A percentile compares a stretch with the other conserved stretches of the same genome.
These are phyloP conservation scores for Scyliorhinus canicula DNA, from an alignment of 2,797 vertebrate species.

Conservation along the genomic window DNA sequence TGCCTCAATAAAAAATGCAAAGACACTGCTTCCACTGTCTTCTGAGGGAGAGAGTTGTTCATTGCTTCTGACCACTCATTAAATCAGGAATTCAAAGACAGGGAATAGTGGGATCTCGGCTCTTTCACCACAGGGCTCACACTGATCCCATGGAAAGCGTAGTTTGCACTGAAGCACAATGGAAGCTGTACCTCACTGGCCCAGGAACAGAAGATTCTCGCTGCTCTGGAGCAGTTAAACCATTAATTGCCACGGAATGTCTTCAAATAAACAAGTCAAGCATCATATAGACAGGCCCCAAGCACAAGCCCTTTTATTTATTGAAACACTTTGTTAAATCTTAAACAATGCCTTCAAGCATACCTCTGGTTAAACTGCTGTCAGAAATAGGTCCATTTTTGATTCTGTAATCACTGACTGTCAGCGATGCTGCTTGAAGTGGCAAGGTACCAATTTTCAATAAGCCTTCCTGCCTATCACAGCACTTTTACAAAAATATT, in stretches of 20 bases:
- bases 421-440: not conserved
- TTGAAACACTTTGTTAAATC: not conserved
- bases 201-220: not conserved
- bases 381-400: not conserved
- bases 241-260: not conserved
- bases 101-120: not conserved
- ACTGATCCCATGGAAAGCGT: too few relatives aligned
- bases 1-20: too few relatives aligned
- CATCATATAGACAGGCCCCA: not conserved
- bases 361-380: not conserved
- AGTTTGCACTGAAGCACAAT: not conserved
- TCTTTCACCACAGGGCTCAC: not conserved
- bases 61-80: not conserved
- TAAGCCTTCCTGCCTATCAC: not conserved
- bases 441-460: not conserved
- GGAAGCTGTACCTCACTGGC: not conserved
- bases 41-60: too few relatives aligned
- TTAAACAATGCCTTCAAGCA: not conserved
- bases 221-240: not conserved
- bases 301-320: not conserved
- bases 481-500: not conserved
- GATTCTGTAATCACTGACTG: not conserved
- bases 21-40: too few relatives aligned
- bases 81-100: not conserved
- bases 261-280: not conserved